Base-by-base conservation (phyloP, 2,113 vertebrate genomes). In the Tricholaema leucomelas region DNA sequence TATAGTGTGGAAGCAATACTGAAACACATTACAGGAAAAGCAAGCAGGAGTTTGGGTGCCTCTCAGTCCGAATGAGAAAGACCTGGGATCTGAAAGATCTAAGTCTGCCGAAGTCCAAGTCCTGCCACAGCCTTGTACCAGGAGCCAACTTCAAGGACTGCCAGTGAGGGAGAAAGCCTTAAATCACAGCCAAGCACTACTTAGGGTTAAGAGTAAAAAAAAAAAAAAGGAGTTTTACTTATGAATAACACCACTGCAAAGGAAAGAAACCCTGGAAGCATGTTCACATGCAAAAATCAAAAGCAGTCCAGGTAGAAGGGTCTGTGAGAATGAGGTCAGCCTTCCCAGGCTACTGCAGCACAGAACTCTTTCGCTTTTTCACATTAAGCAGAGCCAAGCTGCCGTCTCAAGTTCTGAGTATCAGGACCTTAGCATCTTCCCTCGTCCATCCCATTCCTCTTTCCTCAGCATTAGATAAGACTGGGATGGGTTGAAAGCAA, bases 11-110 rank as follows among this genome's bases (percentile, higher is more conserved):
- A 75, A 87, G 61, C 58, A 92, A 61, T 44, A 92, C 64, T 67
- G 35, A 92, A 87, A 44, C 21, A 27, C 36, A 31, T 28, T 72
- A 71, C 35, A 63, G 59, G 42, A 93, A 81, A 97, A 96, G 42
- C 70, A 77, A 59, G 69, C 73, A 81, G 63, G 85, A 90, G 61
- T 67, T 71, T 81, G 63, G 40, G 82, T 65, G 85, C 46, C 42
- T 61, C 75, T 85, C 78, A 73, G 82, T 63, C 66, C 20, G 71
- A 76, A 67, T 0, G 5, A 87, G 50, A 93, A 81, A 54, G 65
- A 67, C 77, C 64, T 87, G 88, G 80, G 85, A 58, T 38, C 46
- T 2, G 1, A 40, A 40, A 40, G n/a, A 24, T 10, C 42, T 70
- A 46, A 65, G 66, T 67, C 24, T 94, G 59, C 85, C 50, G 50